Evolutionary conservation across 2,113 vertebrate genomes (phyloP).

Genomic region (Vidua chalybeata): DNA sequence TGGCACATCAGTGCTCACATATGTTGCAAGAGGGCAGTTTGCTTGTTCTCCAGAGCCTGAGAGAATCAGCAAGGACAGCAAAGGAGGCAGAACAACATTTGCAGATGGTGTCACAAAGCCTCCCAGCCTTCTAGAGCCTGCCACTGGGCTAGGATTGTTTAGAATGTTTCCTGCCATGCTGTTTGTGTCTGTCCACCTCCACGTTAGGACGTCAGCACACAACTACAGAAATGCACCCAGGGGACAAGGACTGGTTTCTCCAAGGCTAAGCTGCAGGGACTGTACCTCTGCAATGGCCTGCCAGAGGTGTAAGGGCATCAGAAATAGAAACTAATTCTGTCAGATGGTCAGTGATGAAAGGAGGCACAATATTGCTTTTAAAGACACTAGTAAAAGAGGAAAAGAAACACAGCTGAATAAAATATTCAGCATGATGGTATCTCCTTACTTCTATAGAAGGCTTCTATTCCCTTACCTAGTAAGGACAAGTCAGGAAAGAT

Average conservation of each 20-base stretch:
- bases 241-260: background rate
- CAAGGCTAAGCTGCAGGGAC: background rate
- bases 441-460: background rate
- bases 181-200: background rate
- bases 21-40: constrained; percentile 5
- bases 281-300: background rate
- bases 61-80: constrained; percentile 9
- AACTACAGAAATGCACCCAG: background rate
- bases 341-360: background rate
- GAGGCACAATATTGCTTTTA: background rate
- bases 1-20: background rate
- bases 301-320: background rate
- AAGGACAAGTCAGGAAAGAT: background rate
- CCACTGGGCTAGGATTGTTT: background rate
- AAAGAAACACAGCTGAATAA: background rate
- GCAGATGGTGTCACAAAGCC: background rate
- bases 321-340: background rate
- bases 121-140: background rate
- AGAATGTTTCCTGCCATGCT: background rate
- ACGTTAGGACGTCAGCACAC: background rate
- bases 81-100: background rate
- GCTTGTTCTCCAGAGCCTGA: background rate
- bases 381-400: background rate
- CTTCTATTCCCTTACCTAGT: background rate
- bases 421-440: background rate